Evolutionary conservation across 2,113 vertebrate species (phyloP), one percentile per base, ranked within the genome.

Genomic region (Lichenostomus cassidix): DNA sequence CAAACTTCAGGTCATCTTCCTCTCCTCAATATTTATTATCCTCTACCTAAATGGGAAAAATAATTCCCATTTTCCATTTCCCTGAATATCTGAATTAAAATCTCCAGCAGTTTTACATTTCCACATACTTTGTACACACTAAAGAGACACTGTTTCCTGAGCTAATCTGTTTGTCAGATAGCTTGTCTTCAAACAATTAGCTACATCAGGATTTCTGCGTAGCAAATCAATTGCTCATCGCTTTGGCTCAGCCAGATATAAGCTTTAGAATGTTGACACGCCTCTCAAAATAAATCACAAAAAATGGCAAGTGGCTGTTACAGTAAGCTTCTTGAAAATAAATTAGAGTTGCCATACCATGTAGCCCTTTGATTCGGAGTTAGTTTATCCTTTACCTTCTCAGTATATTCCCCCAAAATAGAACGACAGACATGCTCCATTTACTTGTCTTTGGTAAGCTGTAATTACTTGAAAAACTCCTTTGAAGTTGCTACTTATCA

Each of bases 131-230:
- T 68, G 39, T 41, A 53, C 33, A 71, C 11, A 87, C 39, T 41
- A 59, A 52, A 90, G 64, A 71, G 56, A 70, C 41, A 27, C 27
- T 15, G 20, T 53, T 93, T 87, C 69, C 86, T 84, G 64, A 86
- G 83, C 25, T 91, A 56, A 83, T 81, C 76, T 94, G 25, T 90
- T 94, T 93, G 65, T 53, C 39, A 79, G 41, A 41, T 23, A 90
- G 41, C 42, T 84, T 77, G 47, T 71, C 85, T 96, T 90, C 76
- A 87, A 94, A 90, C 76, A 95, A 84, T 81, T 94, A 93, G 41
- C 64, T 84, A 79, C 41, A 75, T 50, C 37, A 81, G 58, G 76
- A 71, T 71, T 93, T 92, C 73, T 93, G 44, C 2, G 0, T 31
- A 92, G 79, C 76, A 90, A 96, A 96, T 86, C 55, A 80, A 52